Base-by-base conservation (phyloP, 1,140 invertebrate species). In the Drosophila kikkawai region DNA sequence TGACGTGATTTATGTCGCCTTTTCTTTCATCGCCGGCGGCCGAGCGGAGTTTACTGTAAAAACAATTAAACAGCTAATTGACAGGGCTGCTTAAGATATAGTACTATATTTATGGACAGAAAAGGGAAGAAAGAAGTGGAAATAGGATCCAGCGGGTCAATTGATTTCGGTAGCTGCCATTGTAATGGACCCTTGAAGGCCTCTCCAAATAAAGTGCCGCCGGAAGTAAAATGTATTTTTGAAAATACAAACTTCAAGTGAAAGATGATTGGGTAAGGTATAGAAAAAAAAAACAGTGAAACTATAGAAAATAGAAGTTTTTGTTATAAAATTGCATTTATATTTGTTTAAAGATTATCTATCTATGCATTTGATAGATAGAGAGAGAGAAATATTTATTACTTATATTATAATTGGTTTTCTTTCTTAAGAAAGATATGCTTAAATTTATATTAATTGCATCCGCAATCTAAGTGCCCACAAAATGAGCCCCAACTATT, bases 11-110 rank as follows among this genome's bases (percentile, higher is more conserved):
- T 82, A 86, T 86, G 79, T 70, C 69, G 55, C 44, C 29, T 66
- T 79, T 50, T 41, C 53, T 65, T 79, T 48, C 42, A 42, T 42
- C 47, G 17, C 42, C 59, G 36, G 32, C 50, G 55, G 45, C 13
- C 73, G 59, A 47, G 51, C 47, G 63, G 58, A 75, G 82, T 71
- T 60, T 71, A 11, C 69, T 73, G 67, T 44, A 69, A 74, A 83
- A 73, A 86, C 83, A 87, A 77, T 87, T 77, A 61, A 73, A 26
- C 59, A 71, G 76, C 80, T 88, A 87, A 87, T 87, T 87, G 83
- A 87, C 70, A 59, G 60, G 50, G 55, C 44, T 61, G 55, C 67
- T 36, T 69, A 63, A 58, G 45, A 37, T 42, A 60, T 42, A 61
- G 6, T 42, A 42, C 17, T 73, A 17, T 51, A 12, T 56, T 22